These are phyloP conservation scores for Tillus elongatus DNA, from an alignment of 2,888 invertebrate genomes.

Conservation along the genomic window DNA sequence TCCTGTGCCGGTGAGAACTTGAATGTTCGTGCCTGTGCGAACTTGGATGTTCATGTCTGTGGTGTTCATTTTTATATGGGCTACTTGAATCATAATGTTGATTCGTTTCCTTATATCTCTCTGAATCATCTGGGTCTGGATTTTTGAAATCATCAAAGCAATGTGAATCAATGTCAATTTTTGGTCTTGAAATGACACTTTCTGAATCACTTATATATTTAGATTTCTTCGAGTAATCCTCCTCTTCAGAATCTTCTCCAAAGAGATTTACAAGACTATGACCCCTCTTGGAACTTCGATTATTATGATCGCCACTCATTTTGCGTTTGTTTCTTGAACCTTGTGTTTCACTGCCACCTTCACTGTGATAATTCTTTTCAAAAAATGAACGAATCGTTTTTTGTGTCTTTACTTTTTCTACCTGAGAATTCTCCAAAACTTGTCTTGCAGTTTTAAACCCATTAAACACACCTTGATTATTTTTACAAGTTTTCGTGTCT, in stretches of 20 bases:
- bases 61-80: slow-evolving; percentile 22
- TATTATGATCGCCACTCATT: background rate
- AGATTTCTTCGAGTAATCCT: no score
- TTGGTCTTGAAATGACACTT: slow-evolving; percentile 30
- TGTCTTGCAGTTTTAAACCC: slow-evolving; percentile 24
- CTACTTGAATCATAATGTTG: no score
- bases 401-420: background rate
- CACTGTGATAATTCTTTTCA: slow-evolving; percentile 18
- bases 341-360: slow-evolving; percentile 9
- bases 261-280: slow-evolving; percentile 43
- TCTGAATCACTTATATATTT: no score
- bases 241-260: slow-evolving; percentile 47
- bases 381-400: background rate
- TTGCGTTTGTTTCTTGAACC: background rate
- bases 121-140: no score
- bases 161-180: background rate
- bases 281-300: background rate
- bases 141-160: background rate
- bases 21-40: background rate
- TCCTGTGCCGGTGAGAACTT: slow-evolving; percentile 1
- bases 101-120: no score
- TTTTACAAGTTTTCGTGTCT: slow-evolving; percentile 12
- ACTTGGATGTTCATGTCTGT: slow-evolving; percentile 8
- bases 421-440: slow-evolving; percentile 16
- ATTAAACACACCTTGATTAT: slow-evolving; percentile 11